phyloP scores from a whole-genome alignment of 2,888 invertebrate species.

The Macaria liturata region DNA sequence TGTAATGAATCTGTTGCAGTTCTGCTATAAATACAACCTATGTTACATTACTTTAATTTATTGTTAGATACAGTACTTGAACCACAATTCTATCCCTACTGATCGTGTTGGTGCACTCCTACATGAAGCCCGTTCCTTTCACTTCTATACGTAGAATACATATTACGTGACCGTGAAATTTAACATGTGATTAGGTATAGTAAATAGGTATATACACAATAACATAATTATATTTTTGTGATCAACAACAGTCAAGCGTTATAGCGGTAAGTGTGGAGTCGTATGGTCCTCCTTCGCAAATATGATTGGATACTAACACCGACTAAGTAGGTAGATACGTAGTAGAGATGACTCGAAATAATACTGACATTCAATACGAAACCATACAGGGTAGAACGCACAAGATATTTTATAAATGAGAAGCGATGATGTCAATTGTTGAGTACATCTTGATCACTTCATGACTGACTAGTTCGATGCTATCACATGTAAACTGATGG shows the following conservation, averaged over 20 bases:
- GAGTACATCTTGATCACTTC: conserved; percentile 33
- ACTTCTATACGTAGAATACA: conserved; percentile 63
- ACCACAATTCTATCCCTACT: conserved; percentile 74
- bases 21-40: conserved; percentile 51
- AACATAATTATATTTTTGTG: conserved; percentile 69
- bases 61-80: conserved; percentile 67
- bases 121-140: conserved; percentile 66
- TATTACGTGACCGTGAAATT: conserved; percentile 71
- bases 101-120: conserved; percentile 78
- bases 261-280: conserved; percentile 51
- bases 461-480: conserved; percentile 62
- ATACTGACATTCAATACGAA: neutral
- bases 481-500: conserved; percentile 43
- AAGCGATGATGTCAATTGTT: conserved; percentile 9
- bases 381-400: no score
- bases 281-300: conserved; percentile 38
- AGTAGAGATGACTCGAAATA: conserved; percentile 45
- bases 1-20: conserved; percentile 54
- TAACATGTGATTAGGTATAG: conserved; percentile 77
- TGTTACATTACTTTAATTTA: conserved; percentile 61
- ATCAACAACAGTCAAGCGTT: conserved; percentile 81
- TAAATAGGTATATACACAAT: conserved; percentile 68
- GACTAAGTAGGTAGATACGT: conserved; percentile 19
- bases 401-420: neutral
- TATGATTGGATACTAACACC: conserved; percentile 24